These are phyloP conservation scores for Hydroisotoma schaefferi DNA, from an alignment of 2,888 invertebrate species.

Conservation along the genomic window DNA sequence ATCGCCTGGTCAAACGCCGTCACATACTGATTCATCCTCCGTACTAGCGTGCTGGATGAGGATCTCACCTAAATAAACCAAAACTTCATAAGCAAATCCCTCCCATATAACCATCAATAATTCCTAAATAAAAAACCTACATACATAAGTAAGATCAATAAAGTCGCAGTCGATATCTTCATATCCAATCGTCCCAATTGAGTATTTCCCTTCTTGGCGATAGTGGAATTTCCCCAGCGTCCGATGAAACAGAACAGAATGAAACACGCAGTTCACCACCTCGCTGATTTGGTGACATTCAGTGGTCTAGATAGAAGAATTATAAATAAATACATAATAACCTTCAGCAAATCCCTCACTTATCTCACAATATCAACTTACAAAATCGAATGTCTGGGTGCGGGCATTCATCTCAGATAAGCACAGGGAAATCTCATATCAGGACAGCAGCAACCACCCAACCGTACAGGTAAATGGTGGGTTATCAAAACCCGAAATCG, in stretches of 20 bases:
- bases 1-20: slow-evolving; percentile 53
- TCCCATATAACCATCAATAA: slow-evolving; percentile 13
- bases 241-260: slow-evolving; percentile 86
- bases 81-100: neutral
- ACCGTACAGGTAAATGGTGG: no score
- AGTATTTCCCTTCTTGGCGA: slow-evolving; percentile 89
- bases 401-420: slow-evolving; percentile 53
- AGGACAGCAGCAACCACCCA: no score
- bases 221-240: slow-evolving; percentile 90
- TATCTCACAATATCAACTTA: slow-evolving; percentile 47
- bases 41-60: slow-evolving; percentile 73
- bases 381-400: slow-evolving; percentile 54
- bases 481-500: no score
- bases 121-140: slow-evolving; percentile 47
- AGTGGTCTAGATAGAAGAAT: slow-evolving; percentile 55
- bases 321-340: no score
- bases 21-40: slow-evolving; percentile 65
- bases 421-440: no score
- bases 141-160: slow-evolving; percentile 92
- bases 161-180: slow-evolving; percentile 97
- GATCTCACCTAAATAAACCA: slow-evolving; percentile 65
- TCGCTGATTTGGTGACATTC: slow-evolving; percentile 90
- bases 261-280: slow-evolving; percentile 84
- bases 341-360: neutral
- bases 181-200: slow-evolving; percentile 91